Conservation (phyloP, 1,140 invertebrate species). For the Cryptotermes secundus region DNA sequence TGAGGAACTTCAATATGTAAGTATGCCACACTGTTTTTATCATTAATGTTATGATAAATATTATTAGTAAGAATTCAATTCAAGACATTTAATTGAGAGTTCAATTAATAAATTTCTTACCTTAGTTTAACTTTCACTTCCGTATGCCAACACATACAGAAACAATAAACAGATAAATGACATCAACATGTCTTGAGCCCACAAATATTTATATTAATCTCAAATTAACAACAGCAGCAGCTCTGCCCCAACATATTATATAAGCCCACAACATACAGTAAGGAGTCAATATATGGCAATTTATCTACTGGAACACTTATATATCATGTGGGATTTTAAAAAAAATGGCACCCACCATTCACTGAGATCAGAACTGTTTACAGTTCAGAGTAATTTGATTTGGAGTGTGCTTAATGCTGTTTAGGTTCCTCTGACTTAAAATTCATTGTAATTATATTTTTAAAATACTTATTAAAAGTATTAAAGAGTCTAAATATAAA, state of each 20-base stretch:
- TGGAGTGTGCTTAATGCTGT: not conserved
- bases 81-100: not conserved
- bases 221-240: too few relatives aligned
- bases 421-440: not conserved
- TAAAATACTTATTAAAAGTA: not conserved
- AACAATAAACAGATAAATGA: not conserved
- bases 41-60: not conserved
- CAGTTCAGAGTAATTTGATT: not conserved
- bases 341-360: not conserved
- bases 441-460: not conserved
- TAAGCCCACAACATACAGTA: not conserved
- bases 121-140: not conserved
- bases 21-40: not conserved
- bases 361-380: not conserved
- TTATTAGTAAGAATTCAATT: not conserved
- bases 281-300: not conserved
- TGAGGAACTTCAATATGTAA: not conserved
- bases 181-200: not conserved
- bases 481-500: not conserved
- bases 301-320: not conserved
- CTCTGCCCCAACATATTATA: not conserved
- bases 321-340: not conserved
- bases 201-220: not conserved
- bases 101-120: not conserved
- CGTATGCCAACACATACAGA: not conserved